Conservation (phyloP, 1,140 invertebrate genomes). For the Caerostris darwini region DNA sequence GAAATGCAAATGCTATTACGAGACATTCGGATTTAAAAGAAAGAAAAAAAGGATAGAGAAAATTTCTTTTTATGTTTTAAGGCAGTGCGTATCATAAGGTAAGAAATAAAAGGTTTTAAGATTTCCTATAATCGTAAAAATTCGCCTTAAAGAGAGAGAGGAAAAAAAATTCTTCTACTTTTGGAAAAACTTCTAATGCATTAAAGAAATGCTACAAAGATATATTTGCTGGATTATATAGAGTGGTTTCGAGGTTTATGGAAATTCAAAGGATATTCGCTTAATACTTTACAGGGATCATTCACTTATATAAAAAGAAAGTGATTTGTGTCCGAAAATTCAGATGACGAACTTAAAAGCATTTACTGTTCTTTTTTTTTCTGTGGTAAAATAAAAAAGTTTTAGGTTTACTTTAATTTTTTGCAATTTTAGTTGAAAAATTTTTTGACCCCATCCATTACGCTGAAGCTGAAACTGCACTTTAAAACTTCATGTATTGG, state of each 20-base stretch:
- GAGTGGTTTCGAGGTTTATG: not conserved
- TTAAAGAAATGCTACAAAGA: not conserved
- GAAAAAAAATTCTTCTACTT: no score
- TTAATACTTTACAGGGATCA: not conserved
- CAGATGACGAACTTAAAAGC: not conserved
- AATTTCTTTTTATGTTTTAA: not conserved
- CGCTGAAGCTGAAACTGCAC: no score
- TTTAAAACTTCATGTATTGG: no score
- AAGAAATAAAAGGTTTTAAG: slow-evolving; percentile 4
- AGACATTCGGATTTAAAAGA: not conserved
- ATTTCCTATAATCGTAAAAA: not conserved
- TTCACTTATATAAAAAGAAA: not conserved
- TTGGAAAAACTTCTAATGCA: not conserved
- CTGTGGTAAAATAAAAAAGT: no score
- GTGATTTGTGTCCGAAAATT: not conserved
- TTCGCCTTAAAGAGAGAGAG: not conserved
- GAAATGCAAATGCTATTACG: not conserved
- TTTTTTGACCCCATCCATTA: no score
- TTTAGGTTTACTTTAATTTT: not conserved
- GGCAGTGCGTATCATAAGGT: not conserved
- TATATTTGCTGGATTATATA: not conserved
- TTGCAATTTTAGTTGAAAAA: no score
- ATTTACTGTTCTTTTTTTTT: not conserved
- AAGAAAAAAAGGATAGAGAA: not conserved
- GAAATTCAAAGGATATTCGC: not conserved